Evolutionary conservation across 2,113 vertebrate genomes (phyloP).

Genomic region (Pluvialis apricaria): DNA sequence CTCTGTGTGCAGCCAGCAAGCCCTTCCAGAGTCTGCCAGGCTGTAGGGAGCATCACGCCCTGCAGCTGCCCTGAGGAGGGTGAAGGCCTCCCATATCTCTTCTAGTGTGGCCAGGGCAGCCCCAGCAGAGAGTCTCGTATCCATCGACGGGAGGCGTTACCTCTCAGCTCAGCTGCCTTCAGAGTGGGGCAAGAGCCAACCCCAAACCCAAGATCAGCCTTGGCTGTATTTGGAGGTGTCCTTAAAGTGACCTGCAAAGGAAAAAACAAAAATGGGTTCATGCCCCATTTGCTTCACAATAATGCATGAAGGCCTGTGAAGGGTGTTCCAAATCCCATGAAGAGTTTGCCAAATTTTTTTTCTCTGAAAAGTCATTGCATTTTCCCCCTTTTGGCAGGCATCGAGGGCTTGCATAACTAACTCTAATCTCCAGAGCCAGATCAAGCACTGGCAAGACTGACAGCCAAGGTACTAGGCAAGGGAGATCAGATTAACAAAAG

Average conservation of each 20-base stretch:
- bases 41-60: accelerated
- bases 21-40: neutral
- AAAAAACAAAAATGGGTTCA: neutral
- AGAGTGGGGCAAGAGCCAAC: neutral
- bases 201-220: neutral
- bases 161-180: constrained; percentile 9
- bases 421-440: neutral
- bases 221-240: neutral
- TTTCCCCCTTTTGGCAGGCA: neutral
- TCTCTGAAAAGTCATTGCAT: neutral
- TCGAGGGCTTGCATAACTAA: neutral
- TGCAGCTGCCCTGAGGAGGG: neutral
- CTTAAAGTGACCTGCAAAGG: constrained; percentile 16
- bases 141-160: neutral
- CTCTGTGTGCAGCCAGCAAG: no score
- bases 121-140: neutral
- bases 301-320: neutral
- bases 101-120: neutral
- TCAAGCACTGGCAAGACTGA: neutral
- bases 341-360: neutral
- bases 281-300: neutral
- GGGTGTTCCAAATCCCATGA: neutral
- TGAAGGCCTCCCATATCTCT: neutral
- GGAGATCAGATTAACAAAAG: neutral
- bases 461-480: neutral